Evolutionary conservation across 2,113 vertebrate species (phyloP), one percentile per base, ranked within the genome.

Genomic region (Peromyscus maniculatus): DNA sequence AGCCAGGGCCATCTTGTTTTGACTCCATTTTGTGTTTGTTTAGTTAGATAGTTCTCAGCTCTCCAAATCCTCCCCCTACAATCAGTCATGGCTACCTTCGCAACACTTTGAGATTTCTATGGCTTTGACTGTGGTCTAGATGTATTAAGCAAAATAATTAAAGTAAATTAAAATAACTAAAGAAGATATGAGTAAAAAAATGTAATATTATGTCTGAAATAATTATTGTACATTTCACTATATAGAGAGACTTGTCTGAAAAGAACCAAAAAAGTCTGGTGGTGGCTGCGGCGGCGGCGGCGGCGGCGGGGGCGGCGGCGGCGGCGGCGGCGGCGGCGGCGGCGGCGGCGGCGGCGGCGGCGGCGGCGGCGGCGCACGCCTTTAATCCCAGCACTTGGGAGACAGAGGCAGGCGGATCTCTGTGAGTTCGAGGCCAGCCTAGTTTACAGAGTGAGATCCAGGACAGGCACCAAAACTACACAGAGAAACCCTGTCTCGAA

Each of bases 21-120:
- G 57, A 62, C n/a, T 84, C 13, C 22, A 28, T 62, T 62, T 84
- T 39, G n/a, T 39, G 57, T 28, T 62, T 24, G 10, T 83, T 82
- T 9, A 52, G 52, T 52, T 59, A 83, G 55, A 39, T 57, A 83
- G 6, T 62, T 83, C 57, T 62, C n/a, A 28, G 57, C 57, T 36
- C n/a, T 83, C 3, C 26, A 0, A 3, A 3, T 7, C 22, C 12
- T 55, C 36, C 24, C 24, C n/a, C 57, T 57, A 0, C 1, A 24
- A 62, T 26, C 8, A 28, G 57, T 64, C n/a, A 84, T 1, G 0
- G 21, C 5, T 39, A 3, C 80, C 55, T 59, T 26, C 3, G 7
- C 12, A 26, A 83, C n/a, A 43, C 1, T 39, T 43, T 16, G 6
- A 83, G 13, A 83, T 83, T 8, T 7, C 19, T 21, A 83, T 15